These are phyloP conservation scores for Palythoa grandiflora DNA, from an alignment of 92 coral and sea anemone genomes.

Conservation along the genomic window DNA sequence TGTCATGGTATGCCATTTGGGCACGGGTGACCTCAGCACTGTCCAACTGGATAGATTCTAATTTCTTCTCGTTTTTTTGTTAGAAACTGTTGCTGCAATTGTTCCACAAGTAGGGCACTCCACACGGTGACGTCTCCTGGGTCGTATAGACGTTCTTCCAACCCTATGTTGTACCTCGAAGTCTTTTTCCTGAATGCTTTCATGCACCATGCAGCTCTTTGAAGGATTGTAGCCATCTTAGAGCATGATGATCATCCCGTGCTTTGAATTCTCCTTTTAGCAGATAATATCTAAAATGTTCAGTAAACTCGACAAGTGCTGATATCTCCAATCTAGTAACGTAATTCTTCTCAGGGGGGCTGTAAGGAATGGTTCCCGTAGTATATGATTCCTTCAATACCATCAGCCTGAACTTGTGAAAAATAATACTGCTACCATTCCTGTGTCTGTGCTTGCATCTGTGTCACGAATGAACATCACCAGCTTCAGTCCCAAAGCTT, in stretches of 20 bases:
- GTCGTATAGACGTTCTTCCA: neutral
- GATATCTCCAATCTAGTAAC: constrained; percentile 43
- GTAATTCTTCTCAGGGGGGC: constrained; percentile 34
- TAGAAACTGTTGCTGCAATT: neutral
- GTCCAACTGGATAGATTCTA: neutral
- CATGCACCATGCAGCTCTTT: neutral
- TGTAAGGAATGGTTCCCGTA: constrained; percentile 60
- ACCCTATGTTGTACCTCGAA: neutral
- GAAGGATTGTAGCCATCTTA: neutral
- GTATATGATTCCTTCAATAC: constrained; percentile 53
- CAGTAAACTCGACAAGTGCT: neutral
- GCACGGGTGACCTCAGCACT: neutral
- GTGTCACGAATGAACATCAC: constrained; percentile 38
- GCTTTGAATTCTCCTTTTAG: neutral
- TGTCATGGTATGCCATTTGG: constrained; percentile 36
- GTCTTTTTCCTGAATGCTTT: neutral
- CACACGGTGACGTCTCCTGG: neutral
- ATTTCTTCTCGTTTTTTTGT: neutral
- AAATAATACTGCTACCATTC: constrained; percentile 52
- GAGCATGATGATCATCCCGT: constrained; percentile 40
- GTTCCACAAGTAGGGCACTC: constrained; percentile 23
- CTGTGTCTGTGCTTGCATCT: constrained; percentile 9
- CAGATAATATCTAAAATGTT: neutral
- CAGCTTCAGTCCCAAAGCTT: constrained; percentile 21
- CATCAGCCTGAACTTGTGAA: constrained; percentile 40